phyloP scores from a whole-genome alignment of 2,797 vertebrate species.

The Eremophila alpestris region DNA sequence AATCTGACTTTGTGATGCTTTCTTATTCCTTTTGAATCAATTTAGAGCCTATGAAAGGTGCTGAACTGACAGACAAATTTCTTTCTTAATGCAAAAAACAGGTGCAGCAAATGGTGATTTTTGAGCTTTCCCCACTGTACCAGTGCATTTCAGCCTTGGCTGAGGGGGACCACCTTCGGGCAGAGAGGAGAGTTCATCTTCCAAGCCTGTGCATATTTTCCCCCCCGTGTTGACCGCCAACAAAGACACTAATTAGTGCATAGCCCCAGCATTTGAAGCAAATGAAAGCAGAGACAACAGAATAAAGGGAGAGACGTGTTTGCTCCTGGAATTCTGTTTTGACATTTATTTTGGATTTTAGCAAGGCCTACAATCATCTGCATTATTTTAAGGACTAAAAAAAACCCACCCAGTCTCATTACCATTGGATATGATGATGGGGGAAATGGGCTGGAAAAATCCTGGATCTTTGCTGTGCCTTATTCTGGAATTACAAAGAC shows the following conservation, averaged over 20 bases:
- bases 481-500: slow-evolving; percentile 77
- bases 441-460: slow-evolving; percentile 79
- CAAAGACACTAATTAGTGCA: slow-evolving; percentile 75
- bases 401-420: slow-evolving; percentile 72
- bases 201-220: slow-evolving; percentile 22
- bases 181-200: slow-evolving; percentile 55
- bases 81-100: slow-evolving; percentile 33
- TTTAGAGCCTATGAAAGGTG: neutral
- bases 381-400: slow-evolving; percentile 73
- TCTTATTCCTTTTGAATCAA: slow-evolving; percentile 4
- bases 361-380: slow-evolving; percentile 66
- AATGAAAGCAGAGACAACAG: slow-evolving; percentile 60
- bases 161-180: slow-evolving; percentile 57
- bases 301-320: slow-evolving; percentile 62
- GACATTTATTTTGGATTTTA: slow-evolving; percentile 77
- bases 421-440: slow-evolving; percentile 75
- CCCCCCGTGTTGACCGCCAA: slow-evolving; percentile 26
- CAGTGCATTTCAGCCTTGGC: neutral
- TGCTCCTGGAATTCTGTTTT: slow-evolving; percentile 73
- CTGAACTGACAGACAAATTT: slow-evolving; percentile 21
- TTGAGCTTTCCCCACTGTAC: neutral
- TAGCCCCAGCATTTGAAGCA: neutral
- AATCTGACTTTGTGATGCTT: neutral
- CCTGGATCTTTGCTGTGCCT: slow-evolving; percentile 73
- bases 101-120: slow-evolving; percentile 18